These are phyloP conservation scores for Andrena trimmerana DNA, from an alignment of 2,888 invertebrate species.

Conservation along the genomic window DNA sequence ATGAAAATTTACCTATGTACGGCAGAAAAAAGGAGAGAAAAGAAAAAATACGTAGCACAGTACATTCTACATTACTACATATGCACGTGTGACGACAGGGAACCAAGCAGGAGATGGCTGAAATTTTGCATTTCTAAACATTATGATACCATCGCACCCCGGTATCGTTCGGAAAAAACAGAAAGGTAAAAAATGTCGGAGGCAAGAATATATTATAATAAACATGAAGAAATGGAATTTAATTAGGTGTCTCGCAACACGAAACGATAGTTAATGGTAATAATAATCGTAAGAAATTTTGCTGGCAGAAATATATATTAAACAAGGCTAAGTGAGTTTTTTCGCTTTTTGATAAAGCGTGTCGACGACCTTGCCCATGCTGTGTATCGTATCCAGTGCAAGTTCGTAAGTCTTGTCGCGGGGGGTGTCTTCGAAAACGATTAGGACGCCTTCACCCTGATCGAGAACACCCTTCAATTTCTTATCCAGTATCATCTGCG, in stretches of 20 bases:
- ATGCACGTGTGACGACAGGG: no score
- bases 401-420: constrained; percentile 99
- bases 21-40: not conserved
- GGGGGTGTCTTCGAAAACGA: constrained; percentile 98
- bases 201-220: constrained; percentile 21
- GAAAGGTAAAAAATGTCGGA: constrained; percentile 20
- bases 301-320: constrained; percentile 79
- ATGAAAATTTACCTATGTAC: no score
- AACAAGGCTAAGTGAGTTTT: constrained; percentile 93
- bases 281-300: constrained; percentile 80
- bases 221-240: constrained; percentile 31
- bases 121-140: no score
- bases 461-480: constrained; percentile 99
- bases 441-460: constrained; percentile 98
- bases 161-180: not conserved
- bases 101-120: no score
- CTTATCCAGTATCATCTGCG: constrained; percentile 99
- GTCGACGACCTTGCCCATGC: constrained; percentile 99
- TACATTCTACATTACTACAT: not conserved
- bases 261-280: constrained; percentile 71
- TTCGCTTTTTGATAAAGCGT: constrained; percentile 99
- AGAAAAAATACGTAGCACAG: not conserved
- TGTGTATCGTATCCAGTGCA: constrained; percentile 98
- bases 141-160: not conserved
- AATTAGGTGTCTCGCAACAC: constrained; percentile 33